Percentiles rank a stretch among this genome's conserved stretches.
Evolutionary conservation across 2,888 invertebrate species (phyloP).

Genomic region (Drosophila lutescens): DNA sequence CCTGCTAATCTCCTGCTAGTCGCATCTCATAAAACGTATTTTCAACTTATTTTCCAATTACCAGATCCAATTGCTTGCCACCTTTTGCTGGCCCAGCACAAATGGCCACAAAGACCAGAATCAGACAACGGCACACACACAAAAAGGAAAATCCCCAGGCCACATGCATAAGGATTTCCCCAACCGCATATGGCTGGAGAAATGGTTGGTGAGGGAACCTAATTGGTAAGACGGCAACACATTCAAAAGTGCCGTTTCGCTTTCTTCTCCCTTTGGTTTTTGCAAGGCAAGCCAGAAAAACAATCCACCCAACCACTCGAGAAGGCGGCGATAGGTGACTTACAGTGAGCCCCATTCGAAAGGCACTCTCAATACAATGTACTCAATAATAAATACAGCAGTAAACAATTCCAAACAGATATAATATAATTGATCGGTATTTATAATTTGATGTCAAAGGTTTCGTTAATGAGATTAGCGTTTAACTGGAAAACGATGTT

Average conservation of each 20-base stretch:
- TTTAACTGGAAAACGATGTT: neutral
- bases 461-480: slow-evolving; percentile 12
- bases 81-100: slow-evolving; percentile 24
- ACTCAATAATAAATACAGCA: neutral
- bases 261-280: slow-evolving; percentile 29
- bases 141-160: neutral
- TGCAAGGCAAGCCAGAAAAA: slow-evolving; percentile 39
- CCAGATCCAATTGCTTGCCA: slow-evolving; percentile 39
- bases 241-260: slow-evolving; percentile 22
- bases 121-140: slow-evolving; percentile 1
- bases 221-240: slow-evolving; percentile 42
- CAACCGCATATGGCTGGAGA: slow-evolving; percentile 30
- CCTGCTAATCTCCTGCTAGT: slow-evolving; percentile 1
- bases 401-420: slow-evolving; percentile 9
- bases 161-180: slow-evolving; percentile 40
- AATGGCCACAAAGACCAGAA: slow-evolving; percentile 36
- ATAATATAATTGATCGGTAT: neutral
- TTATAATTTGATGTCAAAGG: slow-evolving; percentile 24
- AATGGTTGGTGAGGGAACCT: slow-evolving; percentile 20
- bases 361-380: slow-evolving; percentile 11
- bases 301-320: slow-evolving; percentile 12
- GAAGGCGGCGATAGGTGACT: slow-evolving; percentile 2
- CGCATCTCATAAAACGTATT: slow-evolving; percentile 29
- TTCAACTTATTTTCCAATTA: slow-evolving; percentile 53
- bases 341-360: slow-evolving; percentile 15